Percentiles rank a stretch among this genome's conserved stretches.
These are phyloP conservation scores for Tigriopus californicus DNA, from an alignment of 2,888 invertebrate species.

Conservation along the genomic window DNA sequence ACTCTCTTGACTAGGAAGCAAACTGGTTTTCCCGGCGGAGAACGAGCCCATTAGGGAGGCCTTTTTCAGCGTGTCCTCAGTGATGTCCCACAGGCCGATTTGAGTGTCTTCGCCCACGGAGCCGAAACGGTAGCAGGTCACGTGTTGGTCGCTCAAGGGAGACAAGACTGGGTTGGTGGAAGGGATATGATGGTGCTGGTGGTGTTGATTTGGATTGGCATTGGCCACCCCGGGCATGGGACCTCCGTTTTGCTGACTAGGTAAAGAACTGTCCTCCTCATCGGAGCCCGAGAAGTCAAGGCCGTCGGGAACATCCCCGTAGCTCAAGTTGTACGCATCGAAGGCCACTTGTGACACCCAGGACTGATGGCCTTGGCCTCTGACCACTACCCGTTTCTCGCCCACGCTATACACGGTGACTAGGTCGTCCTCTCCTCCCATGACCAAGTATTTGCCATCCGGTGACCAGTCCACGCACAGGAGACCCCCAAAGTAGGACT, in stretches of 20 bases:
- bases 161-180: too few relatives aligned
- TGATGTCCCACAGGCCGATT: conserved; percentile 93
- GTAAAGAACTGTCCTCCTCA: conserved; percentile 18
- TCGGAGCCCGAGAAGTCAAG: conserved; percentile 31
- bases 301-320: conserved; percentile 34
- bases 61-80: conserved; percentile 67
- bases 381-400: conserved; percentile 81
- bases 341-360: conserved; percentile 97
- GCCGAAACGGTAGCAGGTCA: conserved; percentile 58
- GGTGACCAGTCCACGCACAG: conserved; percentile 97
- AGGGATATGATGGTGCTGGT: too few relatives aligned
- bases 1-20: neutral
- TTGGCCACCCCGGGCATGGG: conserved; percentile 20
- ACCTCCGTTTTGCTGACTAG: conserved; percentile 20
- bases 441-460: conserved; percentile 80
- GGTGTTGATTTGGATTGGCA: neutral
- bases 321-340: conserved; percentile 61
- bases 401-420: conserved; percentile 90
- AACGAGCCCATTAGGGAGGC: neutral
- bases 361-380: conserved; percentile 90
- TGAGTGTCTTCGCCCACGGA: conserved; percentile 96
- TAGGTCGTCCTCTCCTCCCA: conserved; percentile 95
- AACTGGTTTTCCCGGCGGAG: neutral
- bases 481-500: conserved; percentile 95
- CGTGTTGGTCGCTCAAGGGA: neutral